These are phyloP conservation scores for Unio pictorum DNA, from an alignment of 2,888 invertebrate genomes.

Conservation along the genomic window DNA sequence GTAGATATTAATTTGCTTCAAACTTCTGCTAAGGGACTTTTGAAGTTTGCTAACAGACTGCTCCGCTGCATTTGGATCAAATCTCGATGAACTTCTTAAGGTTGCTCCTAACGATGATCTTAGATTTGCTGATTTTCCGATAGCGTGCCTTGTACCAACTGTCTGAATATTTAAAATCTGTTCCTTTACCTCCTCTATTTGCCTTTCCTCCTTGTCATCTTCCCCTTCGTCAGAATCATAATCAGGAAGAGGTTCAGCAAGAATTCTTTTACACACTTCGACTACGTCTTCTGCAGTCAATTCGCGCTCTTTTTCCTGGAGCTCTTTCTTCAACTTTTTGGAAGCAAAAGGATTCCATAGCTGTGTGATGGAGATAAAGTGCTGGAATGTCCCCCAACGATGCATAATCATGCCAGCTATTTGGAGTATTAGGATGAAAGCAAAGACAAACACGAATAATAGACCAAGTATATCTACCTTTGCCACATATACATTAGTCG, in stretches of 20 bases:
- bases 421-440: conserved; percentile 58
- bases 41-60: too few relatives aligned
- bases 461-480: conserved; percentile 54
- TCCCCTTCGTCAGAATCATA: conserved; percentile 31
- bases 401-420: conserved; percentile 67
- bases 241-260: conserved; percentile 45
- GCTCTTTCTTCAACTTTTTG: too few relatives aligned
- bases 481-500: conserved; percentile 3
- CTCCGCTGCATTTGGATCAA: too few relatives aligned
- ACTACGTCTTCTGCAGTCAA: conserved; percentile 12
- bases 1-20: too few relatives aligned
- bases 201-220: conserved; percentile 13
- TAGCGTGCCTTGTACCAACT: conserved; percentile 18
- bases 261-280: conserved; percentile 32
- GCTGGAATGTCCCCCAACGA: conserved; percentile 66
- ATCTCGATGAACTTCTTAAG: too few relatives aligned
- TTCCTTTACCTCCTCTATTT: conserved; percentile 3
- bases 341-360: conserved; percentile 29
- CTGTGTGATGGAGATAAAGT: conserved; percentile 61
- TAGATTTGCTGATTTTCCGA: neutral
- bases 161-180: conserved; percentile 20
- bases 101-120: too few relatives aligned
- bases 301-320: too few relatives aligned
- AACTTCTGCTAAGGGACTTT: too few relatives aligned
- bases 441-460: conserved; percentile 59